phyloP scores from a whole-genome alignment of 2,888 invertebrate genomes.

The Ophion costatus region DNA sequence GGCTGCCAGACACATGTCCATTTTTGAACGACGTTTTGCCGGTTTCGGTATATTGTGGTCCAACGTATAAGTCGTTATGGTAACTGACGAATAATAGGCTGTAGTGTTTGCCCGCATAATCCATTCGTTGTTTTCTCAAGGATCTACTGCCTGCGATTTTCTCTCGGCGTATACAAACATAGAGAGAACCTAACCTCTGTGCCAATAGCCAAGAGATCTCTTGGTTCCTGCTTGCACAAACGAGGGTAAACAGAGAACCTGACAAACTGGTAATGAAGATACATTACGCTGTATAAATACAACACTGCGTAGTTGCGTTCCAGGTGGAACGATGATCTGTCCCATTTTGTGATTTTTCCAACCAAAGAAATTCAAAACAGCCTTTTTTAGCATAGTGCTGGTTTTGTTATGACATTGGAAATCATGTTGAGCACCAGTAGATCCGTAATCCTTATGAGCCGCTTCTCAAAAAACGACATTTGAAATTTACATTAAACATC shows the following conservation, averaged over 20 bases:
- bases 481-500: no score
- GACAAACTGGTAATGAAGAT: constrained; percentile 14
- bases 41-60: not conserved
- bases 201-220: constrained; percentile 27
- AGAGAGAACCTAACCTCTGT: constrained; percentile 22
- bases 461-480: no score
- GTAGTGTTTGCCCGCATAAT: constrained; percentile 36
- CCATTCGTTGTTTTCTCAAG: constrained; percentile 19
- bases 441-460: no score
- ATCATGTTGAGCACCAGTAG: no score
- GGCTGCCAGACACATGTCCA: not conserved
- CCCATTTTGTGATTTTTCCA: no score
- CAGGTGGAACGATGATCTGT: not conserved
- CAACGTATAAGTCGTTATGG: not conserved
- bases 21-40: not conserved
- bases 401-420: no score
- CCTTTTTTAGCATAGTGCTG: not conserved
- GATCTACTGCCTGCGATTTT: constrained; percentile 46
- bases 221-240: constrained; percentile 19
- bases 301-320: not conserved
- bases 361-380: not conserved
- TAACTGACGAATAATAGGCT: constrained; percentile 26
- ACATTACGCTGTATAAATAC: not conserved
- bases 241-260: constrained; percentile 36
- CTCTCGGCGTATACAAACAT: constrained; percentile 9